These are phyloP conservation scores for Pseudococcus longispinus DNA, from an alignment of 2,888 invertebrate species.

Conservation along the genomic window DNA sequence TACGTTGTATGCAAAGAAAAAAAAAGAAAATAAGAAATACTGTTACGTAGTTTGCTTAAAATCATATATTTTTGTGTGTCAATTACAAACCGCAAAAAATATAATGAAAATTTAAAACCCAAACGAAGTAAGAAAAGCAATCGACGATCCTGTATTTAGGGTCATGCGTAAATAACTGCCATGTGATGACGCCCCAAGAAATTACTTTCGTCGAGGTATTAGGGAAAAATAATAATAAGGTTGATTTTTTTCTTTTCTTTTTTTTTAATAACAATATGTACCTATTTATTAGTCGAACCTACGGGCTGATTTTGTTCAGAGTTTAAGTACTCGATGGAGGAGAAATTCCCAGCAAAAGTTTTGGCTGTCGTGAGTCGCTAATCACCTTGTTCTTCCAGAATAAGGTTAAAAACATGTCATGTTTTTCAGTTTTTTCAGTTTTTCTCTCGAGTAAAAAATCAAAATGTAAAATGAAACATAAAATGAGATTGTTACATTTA, in stretches of 20 bases:
- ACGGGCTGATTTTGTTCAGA: background rate
- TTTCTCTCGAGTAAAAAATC: no score
- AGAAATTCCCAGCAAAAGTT: background rate
- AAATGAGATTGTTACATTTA: no score
- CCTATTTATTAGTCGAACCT: background rate
- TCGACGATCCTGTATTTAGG: background rate
- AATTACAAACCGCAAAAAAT: background rate
- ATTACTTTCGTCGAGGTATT: background rate
- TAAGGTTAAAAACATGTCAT: no score
- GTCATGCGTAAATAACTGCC: background rate
- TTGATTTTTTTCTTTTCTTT: background rate
- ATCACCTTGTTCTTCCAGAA: no score
- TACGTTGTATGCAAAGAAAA: background rate
- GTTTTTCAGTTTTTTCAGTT: no score
- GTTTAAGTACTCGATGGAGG: background rate
- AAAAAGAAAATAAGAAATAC: background rate
- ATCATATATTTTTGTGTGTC: background rate
- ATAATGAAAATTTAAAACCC: background rate
- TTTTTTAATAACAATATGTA: background rate
- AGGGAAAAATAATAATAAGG: background rate
- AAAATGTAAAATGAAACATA: no score
- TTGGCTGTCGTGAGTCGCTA: background rate
- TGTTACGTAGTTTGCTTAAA: background rate
- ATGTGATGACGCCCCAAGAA: background rate
- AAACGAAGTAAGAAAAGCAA: background rate